These are phyloP conservation scores for Boloria euphrosyne DNA, from an alignment of 2,888 invertebrate species.

Conservation along the genomic window DNA sequence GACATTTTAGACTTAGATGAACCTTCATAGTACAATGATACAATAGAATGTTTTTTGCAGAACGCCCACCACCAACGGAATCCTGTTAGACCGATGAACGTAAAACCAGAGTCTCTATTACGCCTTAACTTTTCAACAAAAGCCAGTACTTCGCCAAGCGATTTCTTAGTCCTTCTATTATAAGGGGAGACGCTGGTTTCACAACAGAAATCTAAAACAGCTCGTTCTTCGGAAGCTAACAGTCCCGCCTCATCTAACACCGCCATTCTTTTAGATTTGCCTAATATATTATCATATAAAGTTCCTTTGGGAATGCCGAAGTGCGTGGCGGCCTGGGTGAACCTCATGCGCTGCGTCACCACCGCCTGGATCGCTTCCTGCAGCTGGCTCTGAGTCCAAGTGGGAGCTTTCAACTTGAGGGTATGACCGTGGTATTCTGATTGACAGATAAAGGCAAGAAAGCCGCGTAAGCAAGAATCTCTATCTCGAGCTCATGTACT, in stretches of 20 bases:
- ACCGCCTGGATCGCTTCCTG: constrained; percentile 90
- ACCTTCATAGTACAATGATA: constrained; percentile 76
- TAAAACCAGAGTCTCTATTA: constrained; percentile 83
- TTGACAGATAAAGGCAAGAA: constrained; percentile 59
- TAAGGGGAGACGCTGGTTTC: constrained; percentile 87
- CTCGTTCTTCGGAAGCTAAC: constrained; percentile 82
- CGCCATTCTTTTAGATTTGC: constrained; percentile 89
- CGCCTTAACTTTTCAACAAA: constrained; percentile 85
- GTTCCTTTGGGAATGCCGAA: constrained; percentile 90
- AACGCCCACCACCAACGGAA: constrained; percentile 93
- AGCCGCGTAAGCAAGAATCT: constrained; percentile 41
- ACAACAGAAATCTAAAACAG: constrained; percentile 88
- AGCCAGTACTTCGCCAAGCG: constrained; percentile 82
- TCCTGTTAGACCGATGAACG: constrained; percentile 86
- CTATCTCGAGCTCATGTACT: background rate
- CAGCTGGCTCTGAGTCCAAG: constrained; percentile 88
- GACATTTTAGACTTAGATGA: constrained; percentile 47
- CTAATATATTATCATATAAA: constrained; percentile 89
- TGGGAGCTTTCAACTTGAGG: constrained; percentile 88
- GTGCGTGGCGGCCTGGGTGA: constrained; percentile 87
- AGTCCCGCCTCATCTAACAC: constrained; percentile 87
- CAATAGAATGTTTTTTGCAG: constrained; percentile 89
- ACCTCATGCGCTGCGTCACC: constrained; percentile 88
- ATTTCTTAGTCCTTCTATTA: constrained; percentile 87
- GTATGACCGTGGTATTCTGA: constrained; percentile 82